These are phyloP conservation scores for Brachionus sp. DNA, from an alignment of 1,140 invertebrate genomes.

Conservation along the genomic window DNA sequence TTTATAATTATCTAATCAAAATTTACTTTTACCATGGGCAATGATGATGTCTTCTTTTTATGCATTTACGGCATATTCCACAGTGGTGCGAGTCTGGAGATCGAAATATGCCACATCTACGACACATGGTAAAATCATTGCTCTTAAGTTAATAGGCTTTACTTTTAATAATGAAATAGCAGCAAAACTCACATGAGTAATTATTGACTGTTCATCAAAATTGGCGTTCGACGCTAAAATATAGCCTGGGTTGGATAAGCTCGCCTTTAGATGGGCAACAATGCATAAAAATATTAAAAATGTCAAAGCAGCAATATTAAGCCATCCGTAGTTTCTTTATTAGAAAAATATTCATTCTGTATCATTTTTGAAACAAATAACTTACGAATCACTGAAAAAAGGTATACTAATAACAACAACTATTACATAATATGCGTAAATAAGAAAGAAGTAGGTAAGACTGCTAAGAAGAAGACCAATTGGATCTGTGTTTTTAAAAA, in stretches of 20 bases:
- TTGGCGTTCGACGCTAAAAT: neutral
- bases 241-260: conserved; percentile 25
- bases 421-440: conserved; percentile 26
- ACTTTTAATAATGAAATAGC: neutral
- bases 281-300: conserved; percentile 19
- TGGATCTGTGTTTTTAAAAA: neutral
- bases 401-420: neutral
- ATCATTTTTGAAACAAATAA: neutral
- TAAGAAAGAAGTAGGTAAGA: conserved; percentile 2
- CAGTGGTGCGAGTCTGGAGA: neutral
- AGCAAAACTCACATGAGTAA: neutral
- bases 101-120: neutral
- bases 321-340: neutral
- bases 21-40: neutral
- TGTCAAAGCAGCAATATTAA: neutral
- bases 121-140: neutral
- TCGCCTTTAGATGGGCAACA: conserved; percentile 19
- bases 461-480: neutral
- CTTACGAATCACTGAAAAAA: conserved; percentile 16
- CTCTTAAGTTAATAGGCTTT: too few relatives aligned
- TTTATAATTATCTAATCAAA: neutral
- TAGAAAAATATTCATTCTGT: neutral
- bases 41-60: conserved; percentile 19
- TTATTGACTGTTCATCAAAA: neutral
- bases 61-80: conserved; percentile 19